Base-by-base conservation (phyloP, 2,113 vertebrate genomes). In the Serinus canaria region DNA sequence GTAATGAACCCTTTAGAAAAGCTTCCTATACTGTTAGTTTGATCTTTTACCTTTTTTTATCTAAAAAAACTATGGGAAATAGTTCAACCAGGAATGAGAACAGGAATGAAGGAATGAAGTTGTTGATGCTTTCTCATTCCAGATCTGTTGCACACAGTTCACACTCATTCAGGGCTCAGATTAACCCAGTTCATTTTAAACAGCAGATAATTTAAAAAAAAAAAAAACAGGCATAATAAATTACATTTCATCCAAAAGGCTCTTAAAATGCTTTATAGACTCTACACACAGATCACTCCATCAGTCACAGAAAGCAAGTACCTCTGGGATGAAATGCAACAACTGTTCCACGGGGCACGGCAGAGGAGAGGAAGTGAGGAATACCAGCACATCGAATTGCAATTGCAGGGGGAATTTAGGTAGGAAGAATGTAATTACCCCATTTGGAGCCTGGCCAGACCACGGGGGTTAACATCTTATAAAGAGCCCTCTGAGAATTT, bases 391-490 rank as follows among this genome's bases (percentile, higher is more conserved):
- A 96, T 95, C 96, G n/a, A 97, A 97, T 97, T 88, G 90, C 94
- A 95, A 97, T 97, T 97, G 96, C 97, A 96, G 90, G 95, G 96
- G 96, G 95, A 97, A 96, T 97, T 97, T 96, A 96, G 95, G 96
- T 97, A 96, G 96, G 97, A 97, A 97, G 97, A 97, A 97, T 97
- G 96, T 94, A 96, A 97, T 97, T 97, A 97, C 86, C 89, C 93
- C 5, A 9, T 92, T 97, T 97, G 97, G 97, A 97, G 91, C 93
- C 91, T 31, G 15, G 96, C 97, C 97, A 97, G 92, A 92, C 90
- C 94, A 95, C 0, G 86, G 90, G 88, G 94, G 92, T 94, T 96
- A 97, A 94, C 91, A 81, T 97, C 91, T 92, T 96, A 93, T 93
- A 95, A 97, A 92, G 87, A 95, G 89, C 79, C 96, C 93, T 97